phyloP scores from a whole-genome alignment of 92 coral and sea anemone species.

The Desmophyllum pertusum region DNA sequence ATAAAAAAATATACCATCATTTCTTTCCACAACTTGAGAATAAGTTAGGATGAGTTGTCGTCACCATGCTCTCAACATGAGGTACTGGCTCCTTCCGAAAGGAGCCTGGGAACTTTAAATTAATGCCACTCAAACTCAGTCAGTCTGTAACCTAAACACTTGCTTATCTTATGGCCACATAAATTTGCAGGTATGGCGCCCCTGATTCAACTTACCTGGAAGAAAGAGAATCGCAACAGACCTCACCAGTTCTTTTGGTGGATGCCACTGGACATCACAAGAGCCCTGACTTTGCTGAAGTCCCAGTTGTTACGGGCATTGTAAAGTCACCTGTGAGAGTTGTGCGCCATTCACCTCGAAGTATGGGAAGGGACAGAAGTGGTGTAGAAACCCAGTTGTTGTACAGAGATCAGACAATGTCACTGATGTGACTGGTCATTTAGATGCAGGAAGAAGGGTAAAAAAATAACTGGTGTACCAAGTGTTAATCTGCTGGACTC shows the following conservation, averaged over 20 bases:
- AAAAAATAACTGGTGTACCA: constrained; percentile 68
- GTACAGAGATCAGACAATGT: constrained; percentile 33
- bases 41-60: too few species aligned
- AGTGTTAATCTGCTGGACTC: constrained; percentile 43
- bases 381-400: constrained; percentile 17
- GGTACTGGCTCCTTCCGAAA: too few species aligned
- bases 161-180: neutral
- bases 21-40: too few species aligned
- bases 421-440: constrained; percentile 47
- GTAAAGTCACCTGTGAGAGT: constrained; percentile 88
- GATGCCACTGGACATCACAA: constrained; percentile 74
- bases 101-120: neutral
- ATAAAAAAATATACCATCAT: too few species aligned
- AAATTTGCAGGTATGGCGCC: neutral
- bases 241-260: constrained; percentile 69
- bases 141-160: neutral
- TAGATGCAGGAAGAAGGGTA: constrained; percentile 64
- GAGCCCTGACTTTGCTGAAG: constrained; percentile 75
- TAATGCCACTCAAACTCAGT: neutral
- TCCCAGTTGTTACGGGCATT: constrained; percentile 84
- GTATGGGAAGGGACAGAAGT: constrained; percentile 37
- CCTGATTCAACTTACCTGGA: constrained; percentile 1
- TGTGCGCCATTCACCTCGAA: constrained; percentile 92
- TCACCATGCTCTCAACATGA: too few species aligned
- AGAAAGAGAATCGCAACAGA: constrained; percentile 23